phyloP scores from a whole-genome alignment of 1,140 invertebrate species.

The Papilio helenus region DNA sequence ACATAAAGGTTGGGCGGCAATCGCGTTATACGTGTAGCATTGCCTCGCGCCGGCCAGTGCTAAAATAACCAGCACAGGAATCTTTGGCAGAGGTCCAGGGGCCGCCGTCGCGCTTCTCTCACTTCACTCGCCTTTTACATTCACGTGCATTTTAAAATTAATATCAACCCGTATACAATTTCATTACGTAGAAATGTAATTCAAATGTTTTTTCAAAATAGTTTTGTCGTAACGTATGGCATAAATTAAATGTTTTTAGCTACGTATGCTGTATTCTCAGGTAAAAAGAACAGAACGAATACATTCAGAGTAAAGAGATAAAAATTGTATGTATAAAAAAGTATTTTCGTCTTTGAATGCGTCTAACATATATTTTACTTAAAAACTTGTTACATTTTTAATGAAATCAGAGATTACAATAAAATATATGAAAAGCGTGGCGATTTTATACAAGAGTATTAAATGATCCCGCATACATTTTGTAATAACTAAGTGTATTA shows the following conservation, averaged over 20 bases:
- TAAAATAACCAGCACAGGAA: conserved; percentile 74
- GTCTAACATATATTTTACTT: too few relatives aligned
- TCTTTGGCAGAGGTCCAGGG: conserved; percentile 73
- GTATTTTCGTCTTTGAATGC: too few relatives aligned
- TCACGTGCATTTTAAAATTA: conserved; percentile 37
- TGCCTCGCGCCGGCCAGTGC: conserved; percentile 67
- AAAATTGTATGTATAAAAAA: neutral
- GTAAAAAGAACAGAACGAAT: neutral
- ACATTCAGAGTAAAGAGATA: conserved; percentile 4
- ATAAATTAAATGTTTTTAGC: conserved; percentile 21
- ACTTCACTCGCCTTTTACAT: conserved; percentile 49
- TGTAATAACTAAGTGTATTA: too few relatives aligned
- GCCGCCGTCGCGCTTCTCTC: conserved; percentile 64
- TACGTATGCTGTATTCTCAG: neutral
- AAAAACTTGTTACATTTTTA: too few relatives aligned
- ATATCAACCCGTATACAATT: conserved; percentile 36
- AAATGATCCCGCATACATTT: too few relatives aligned
- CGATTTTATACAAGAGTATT: too few relatives aligned
- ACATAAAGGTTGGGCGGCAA: conserved; percentile 42
- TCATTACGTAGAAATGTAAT: conserved; percentile 30
- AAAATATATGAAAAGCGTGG: too few relatives aligned
- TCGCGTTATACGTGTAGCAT: conserved; percentile 67
- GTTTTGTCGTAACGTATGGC: conserved; percentile 21
- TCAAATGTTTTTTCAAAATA: conserved; percentile 22
- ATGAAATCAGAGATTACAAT: too few relatives aligned